phyloP scores from a whole-genome alignment of 1,140 invertebrate genomes.

The Caerostris darwini region DNA sequence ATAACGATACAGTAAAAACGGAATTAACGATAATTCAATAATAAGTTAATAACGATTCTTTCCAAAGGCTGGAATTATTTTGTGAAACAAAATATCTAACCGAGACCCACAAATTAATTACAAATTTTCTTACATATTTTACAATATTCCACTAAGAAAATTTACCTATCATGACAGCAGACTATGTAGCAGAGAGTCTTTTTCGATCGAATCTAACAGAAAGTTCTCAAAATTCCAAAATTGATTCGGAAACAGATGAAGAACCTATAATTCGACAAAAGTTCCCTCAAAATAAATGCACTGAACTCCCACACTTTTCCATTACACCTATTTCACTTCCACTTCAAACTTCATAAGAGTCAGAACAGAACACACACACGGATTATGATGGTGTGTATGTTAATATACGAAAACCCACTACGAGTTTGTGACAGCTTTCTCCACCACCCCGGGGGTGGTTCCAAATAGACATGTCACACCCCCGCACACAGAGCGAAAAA shows the following conservation, averaged over 20 bases:
- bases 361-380: background rate
- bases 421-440: constrained; percentile 16
- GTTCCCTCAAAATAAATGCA: background rate
- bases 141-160: too few relatives aligned
- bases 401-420: constrained; percentile 18
- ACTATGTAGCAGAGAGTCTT: too few relatives aligned
- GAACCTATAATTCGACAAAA: background rate
- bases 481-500: constrained; percentile 1
- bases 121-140: too few relatives aligned
- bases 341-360: background rate
- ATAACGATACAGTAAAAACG: too few relatives aligned
- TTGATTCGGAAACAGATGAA: background rate
- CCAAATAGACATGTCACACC: constrained; percentile 29
- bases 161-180: too few relatives aligned
- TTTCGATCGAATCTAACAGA: too few relatives aligned
- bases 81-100: too few relatives aligned
- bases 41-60: too few relatives aligned
- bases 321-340: background rate
- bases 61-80: too few relatives aligned
- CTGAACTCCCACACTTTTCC: background rate
- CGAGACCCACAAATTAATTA: too few relatives aligned
- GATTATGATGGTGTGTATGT: constrained; percentile 36
- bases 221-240: background rate
- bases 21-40: too few relatives aligned
- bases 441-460: background rate